Base-by-base conservation (phyloP, 2,113 vertebrate species). In the Cnemophilus loriae region DNA sequence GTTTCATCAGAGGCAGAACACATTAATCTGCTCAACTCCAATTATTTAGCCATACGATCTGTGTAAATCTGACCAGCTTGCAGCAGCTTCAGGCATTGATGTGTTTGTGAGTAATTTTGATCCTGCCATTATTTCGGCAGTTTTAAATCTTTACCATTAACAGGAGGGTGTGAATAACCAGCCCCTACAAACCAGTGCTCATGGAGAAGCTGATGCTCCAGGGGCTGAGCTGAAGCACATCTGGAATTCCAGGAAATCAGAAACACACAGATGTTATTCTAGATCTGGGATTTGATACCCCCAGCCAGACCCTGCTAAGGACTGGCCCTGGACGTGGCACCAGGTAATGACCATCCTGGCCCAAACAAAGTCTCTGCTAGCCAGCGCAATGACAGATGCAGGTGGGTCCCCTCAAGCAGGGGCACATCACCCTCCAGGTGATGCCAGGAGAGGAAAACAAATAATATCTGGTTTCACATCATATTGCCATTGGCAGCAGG, bases 11-110 rank as follows among this genome's bases (percentile, higher is more conserved):
- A 84, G 93, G 63, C 26, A 8, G 64, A 96, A 96, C 91, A 86
- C 84, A 88, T 87, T 97, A 89, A 97, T 97, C 97, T 97, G 71
- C 97, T 96, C 91, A 96, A 87, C 77, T 87, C 84, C 59, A 97
- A 95, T 97, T 97, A 96, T 97, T 97, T 91, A 96, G 47, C 96
- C 91, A 79, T 35, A 78, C 60, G 93, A 95, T 91, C 71, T 7
- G 4, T 79, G 96, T 84, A 97, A 96, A 97, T 95, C 96, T 96
- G 95, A 92, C 95, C 80, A 47, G 68, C 77, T 80, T 44, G 91
- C 89, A n/a, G 52, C 81, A 49, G 83, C 56, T 21, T 53, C 61
- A 74, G 92, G 90, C 83, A 78, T 37, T 17, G 83, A 65, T 4
- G 2, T 50, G 77, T 87, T 61, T 84, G 81, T 59, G 95, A 90